These are phyloP conservation scores for Ptiloglossa arizonensis DNA, from an alignment of 1,140 invertebrate species.

Conservation along the genomic window DNA sequence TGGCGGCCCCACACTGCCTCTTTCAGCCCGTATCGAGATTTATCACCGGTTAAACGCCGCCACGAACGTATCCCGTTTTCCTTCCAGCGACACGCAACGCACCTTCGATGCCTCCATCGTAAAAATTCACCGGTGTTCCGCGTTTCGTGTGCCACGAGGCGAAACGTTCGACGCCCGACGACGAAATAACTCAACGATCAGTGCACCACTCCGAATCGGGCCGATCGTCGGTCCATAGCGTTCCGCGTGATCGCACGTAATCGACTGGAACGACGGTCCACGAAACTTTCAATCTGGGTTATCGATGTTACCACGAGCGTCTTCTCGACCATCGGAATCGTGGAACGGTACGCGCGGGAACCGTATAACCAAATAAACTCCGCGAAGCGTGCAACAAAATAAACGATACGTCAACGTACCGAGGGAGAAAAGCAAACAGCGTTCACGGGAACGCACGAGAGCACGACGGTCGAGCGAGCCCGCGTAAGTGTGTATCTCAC, in stretches of 20 bases:
- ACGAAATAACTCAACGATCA: background rate
- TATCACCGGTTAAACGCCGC: constrained; percentile 16
- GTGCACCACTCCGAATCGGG: background rate
- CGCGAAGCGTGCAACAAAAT: background rate
- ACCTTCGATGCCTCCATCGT: background rate
- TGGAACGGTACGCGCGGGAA: background rate
- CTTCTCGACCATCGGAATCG: no score
- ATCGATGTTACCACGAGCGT: background rate
- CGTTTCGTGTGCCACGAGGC: background rate
- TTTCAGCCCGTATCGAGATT: background rate
- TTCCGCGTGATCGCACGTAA: constrained; percentile 24
- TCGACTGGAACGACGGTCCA: background rate
- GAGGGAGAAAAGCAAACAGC: background rate
- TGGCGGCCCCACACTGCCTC: background rate
- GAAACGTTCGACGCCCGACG: background rate
- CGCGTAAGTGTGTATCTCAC: background rate
- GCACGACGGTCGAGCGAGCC: background rate
- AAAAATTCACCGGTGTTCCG: no score
- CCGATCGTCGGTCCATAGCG: background rate
- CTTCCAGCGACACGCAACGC: background rate
- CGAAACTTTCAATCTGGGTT: background rate
- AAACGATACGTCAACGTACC: background rate
- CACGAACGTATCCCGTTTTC: background rate
- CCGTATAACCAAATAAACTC: background rate
- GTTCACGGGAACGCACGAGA: background rate